Evolutionary conservation across 2,797 vertebrate genomes (phyloP).

Genomic region (Eremophila alpestris): DNA sequence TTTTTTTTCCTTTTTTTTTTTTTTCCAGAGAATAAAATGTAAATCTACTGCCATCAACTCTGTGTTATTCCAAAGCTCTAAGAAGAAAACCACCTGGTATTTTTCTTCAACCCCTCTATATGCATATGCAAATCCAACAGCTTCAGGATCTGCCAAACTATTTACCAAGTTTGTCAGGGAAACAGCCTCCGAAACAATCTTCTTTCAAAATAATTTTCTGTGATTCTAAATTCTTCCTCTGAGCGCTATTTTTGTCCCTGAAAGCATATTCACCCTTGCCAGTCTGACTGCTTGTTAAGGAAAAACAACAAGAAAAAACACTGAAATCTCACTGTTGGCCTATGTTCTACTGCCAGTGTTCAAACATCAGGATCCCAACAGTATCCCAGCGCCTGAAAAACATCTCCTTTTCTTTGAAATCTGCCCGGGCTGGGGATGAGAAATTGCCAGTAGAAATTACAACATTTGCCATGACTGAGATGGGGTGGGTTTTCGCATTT

Average conservation of each 20-base stretch:
- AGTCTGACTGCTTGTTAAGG: constrained; percentile 39
- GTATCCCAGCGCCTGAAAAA: constrained; percentile 44
- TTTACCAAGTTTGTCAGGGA: constrained; percentile 63
- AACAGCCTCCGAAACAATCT: constrained; percentile 53
- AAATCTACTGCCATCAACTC: constrained; percentile 44
- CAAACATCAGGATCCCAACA: constrained; percentile 57
- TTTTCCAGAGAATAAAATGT: background rate
- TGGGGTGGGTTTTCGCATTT: constrained; percentile 47
- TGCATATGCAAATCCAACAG: constrained; percentile 63
- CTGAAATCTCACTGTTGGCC: constrained; percentile 30
- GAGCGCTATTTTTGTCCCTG: constrained; percentile 40
- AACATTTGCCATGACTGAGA: constrained; percentile 41
- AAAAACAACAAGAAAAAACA: constrained; percentile 17
- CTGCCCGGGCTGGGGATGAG: background rate
- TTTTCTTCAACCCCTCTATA: constrained; percentile 31
- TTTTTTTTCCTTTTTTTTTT: background rate
- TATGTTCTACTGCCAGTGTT: constrained; percentile 41
- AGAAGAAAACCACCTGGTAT: constrained; percentile 61
- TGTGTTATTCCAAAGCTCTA: constrained; percentile 17
- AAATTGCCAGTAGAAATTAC: constrained; percentile 49
- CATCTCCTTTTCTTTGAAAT: constrained; percentile 50
- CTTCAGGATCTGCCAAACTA: constrained; percentile 60
- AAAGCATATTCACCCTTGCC: constrained; percentile 26
- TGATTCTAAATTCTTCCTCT: constrained; percentile 40
- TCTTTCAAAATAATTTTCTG: constrained; percentile 47